Percentiles rank a stretch among this genome's conserved stretches.
Conservation (phyloP, 2,888 invertebrate genomes). For the Zelleria hepariella region DNA sequence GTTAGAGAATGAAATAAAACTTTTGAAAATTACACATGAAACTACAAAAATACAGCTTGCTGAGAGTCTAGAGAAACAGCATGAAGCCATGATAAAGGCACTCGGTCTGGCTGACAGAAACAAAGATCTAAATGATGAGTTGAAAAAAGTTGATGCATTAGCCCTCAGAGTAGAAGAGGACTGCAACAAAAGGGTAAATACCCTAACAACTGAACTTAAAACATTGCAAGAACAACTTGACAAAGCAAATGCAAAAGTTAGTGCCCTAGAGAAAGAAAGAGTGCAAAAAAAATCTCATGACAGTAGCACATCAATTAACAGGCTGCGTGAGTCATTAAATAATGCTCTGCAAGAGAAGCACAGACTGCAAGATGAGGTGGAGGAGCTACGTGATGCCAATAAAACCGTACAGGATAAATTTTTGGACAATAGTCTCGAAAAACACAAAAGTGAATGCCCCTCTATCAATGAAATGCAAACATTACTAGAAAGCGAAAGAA, state of each 20-base stretch:
- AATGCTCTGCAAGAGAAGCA: conserved; percentile 47
- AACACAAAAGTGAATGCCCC: conserved; percentile 19
- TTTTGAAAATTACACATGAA: conserved; percentile 73
- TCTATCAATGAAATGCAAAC: conserved; percentile 45
- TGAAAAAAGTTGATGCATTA: conserved; percentile 80
- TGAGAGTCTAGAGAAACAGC: conserved; percentile 77
- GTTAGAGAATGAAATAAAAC: conserved; percentile 72
- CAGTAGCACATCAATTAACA: conserved; percentile 22
- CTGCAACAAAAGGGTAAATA: conserved; percentile 78
- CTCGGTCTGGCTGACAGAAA: conserved; percentile 81
- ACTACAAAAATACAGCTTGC: conserved; percentile 56
- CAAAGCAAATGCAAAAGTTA: conserved; percentile 40
- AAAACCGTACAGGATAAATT: conserved; percentile 62
- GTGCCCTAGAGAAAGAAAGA: conserved; percentile 74
- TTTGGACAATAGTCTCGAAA: neutral
- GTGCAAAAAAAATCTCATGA: conserved; percentile 25
- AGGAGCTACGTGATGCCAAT: conserved; percentile 59
- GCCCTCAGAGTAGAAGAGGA: conserved; percentile 83
- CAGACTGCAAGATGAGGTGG: conserved; percentile 55
- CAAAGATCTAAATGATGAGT: conserved; percentile 77
- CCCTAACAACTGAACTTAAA: conserved; percentile 73
- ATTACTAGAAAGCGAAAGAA: conserved; percentile 53
- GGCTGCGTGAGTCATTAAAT: conserved; percentile 34
- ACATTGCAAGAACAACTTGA: conserved; percentile 72
- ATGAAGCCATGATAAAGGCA: conserved; percentile 86